Percentiles rank a stretch among this genome's conserved stretches.
phyloP scores from a whole-genome alignment of 2,797 vertebrate species.

The Cuniculus paca region DNA sequence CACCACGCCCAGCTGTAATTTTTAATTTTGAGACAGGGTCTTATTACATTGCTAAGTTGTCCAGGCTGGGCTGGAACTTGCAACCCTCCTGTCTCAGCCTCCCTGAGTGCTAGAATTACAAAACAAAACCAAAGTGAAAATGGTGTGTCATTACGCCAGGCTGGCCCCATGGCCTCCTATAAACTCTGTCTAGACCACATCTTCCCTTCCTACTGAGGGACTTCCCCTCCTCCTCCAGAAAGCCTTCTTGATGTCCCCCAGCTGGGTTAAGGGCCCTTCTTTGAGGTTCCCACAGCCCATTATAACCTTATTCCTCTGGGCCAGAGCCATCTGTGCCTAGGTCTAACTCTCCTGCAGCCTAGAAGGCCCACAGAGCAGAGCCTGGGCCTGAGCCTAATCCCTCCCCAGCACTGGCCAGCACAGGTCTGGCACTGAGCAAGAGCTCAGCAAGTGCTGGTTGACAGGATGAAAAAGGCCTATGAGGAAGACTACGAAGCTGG shows the following conservation, averaged over 20 bases:
- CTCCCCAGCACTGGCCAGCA: neutral
- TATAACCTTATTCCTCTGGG: neutral
- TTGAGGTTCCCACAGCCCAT: neutral
- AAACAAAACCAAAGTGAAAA: neutral
- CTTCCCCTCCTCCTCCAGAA: conserved; percentile 11
- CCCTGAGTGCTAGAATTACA: neutral
- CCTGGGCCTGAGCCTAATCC: neutral
- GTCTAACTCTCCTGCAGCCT: neutral
- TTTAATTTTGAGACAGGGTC: neutral
- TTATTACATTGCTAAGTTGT: neutral
- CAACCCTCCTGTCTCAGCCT: neutral
- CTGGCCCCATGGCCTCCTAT: neutral
- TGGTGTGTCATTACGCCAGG: neutral
- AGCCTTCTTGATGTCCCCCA: neutral
- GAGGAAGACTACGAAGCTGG: neutral
- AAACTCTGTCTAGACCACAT: neutral
- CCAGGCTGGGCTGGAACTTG: neutral
- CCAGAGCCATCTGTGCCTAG: neutral
- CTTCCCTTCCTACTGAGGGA: neutral
- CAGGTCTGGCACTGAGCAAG: neutral
- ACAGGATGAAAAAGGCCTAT: conserved; percentile 29
- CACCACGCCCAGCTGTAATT: neutral
- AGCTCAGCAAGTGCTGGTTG: neutral
- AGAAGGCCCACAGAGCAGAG: neutral
- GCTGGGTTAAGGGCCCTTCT: neutral